Percentiles rank a stretch among this genome's conserved stretches.
Evolutionary conservation across 2,113 vertebrate species (phyloP).

Genomic region (Dermatemys mawii): DNA sequence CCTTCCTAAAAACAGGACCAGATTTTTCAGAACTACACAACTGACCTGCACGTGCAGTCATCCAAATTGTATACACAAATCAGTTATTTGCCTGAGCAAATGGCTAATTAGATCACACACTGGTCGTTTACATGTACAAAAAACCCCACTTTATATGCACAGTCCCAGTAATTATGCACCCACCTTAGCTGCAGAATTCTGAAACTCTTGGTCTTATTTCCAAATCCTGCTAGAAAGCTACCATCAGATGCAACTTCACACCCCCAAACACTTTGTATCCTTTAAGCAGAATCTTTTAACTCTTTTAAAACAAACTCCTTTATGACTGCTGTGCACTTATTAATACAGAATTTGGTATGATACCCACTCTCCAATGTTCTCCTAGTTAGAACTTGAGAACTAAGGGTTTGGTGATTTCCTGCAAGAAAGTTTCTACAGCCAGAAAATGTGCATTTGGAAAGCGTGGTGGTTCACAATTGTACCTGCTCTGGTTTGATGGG

Average conservation of each 20-base stretch:
- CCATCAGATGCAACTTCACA: neutral
- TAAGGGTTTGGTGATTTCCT: neutral
- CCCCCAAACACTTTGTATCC: neutral
- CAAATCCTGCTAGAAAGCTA: neutral
- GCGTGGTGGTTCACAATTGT: conserved; percentile 43
- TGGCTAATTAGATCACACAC: neutral
- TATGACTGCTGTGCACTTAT: fast-evolving
- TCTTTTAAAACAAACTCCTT: neutral
- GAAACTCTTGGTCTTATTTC: neutral
- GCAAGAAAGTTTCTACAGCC: neutral
- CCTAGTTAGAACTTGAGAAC: neutral
- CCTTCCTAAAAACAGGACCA: neutral
- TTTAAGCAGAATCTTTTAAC: neutral
- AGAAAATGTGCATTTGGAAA: neutral
- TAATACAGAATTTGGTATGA: neutral
- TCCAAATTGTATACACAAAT: conserved; percentile 20
- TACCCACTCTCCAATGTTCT: neutral
- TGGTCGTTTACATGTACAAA: conserved; percentile 9
- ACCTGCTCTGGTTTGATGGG: conserved; percentile 98
- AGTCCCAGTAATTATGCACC: neutral
- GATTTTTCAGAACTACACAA: neutral
- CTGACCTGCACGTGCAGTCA: neutral
- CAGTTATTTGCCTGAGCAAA: conserved; percentile 4
- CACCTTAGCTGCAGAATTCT: neutral
- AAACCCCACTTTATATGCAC: conserved; percentile 11